These are phyloP conservation scores for Aelia acuminata DNA, from an alignment of 2,888 invertebrate species.

Conservation along the genomic window DNA sequence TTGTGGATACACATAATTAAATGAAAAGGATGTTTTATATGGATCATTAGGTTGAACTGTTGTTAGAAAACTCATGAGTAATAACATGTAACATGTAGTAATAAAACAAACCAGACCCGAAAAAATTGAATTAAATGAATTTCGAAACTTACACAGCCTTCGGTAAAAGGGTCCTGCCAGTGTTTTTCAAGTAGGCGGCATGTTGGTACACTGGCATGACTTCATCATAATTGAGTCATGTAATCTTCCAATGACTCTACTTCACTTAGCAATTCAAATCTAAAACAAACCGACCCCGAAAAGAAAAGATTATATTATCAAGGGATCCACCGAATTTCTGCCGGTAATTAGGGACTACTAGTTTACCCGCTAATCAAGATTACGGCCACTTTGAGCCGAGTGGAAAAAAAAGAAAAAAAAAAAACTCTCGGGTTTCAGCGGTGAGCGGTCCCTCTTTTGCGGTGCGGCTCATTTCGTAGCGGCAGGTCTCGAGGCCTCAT, in stretches of 20 bases:
- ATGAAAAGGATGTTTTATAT: no score
- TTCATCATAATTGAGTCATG: background rate
- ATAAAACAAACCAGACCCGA: no score
- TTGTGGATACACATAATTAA: no score
- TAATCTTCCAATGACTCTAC: background rate
- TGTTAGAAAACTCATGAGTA: no score
- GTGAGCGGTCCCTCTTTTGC: slow-evolving; percentile 36
- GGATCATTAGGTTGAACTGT: no score
- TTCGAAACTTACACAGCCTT: no score
- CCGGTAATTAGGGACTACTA: slow-evolving; percentile 20
- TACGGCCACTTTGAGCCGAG: background rate
- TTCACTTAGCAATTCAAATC: background rate
- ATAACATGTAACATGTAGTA: no score
- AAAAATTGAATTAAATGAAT: no score
- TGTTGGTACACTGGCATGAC: no score
- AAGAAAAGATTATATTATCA: background rate
- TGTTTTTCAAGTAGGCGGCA: no score
- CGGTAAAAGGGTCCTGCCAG: no score
- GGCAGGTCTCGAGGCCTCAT: background rate
- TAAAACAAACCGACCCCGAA: background rate
- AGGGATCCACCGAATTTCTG: background rate
- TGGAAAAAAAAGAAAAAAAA: slow-evolving; percentile 4
- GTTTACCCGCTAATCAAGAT: slow-evolving; percentile 48
- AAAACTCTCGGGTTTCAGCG: slow-evolving; percentile 9
- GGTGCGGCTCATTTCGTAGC: slow-evolving; percentile 5